phyloP scores from a whole-genome alignment of 2,113 vertebrate species.

The Rostratula benghalensis region DNA sequence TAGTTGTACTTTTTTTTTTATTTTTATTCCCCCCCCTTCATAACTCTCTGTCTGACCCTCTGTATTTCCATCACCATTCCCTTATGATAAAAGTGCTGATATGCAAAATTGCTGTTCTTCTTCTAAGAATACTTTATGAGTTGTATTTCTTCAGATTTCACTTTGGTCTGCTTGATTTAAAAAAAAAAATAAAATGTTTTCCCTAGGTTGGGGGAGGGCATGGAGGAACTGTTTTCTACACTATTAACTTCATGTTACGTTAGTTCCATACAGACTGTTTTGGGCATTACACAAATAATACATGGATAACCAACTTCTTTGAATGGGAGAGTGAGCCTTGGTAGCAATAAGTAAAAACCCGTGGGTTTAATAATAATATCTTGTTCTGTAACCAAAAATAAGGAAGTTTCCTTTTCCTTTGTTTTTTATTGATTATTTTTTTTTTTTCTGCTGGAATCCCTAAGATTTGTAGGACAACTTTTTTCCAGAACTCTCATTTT shows the following conservation, averaged over 20 bases:
- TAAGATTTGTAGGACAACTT: background rate
- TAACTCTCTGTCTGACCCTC: background rate
- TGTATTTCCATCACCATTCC: background rate
- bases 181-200: no score
- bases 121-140: background rate
- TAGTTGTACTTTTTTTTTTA: constrained; percentile 42
- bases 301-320: background rate
- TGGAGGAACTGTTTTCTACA: background rate
- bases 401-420: background rate
- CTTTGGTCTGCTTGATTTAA: background rate
- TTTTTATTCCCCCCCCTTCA: background rate
- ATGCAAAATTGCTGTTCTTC: background rate
- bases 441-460: background rate
- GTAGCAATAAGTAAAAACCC: background rate
- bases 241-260: background rate
- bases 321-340: background rate
- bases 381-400: background rate
- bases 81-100: constrained; percentile 5
- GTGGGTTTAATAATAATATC: background rate
- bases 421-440: background rate
- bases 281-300: background rate
- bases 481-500: background rate
- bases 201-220: no score
- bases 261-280: background rate
- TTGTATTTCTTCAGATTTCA: background rate